phyloP scores from a whole-genome alignment of 2,888 invertebrate genomes.

The Escarpia spicata region DNA sequence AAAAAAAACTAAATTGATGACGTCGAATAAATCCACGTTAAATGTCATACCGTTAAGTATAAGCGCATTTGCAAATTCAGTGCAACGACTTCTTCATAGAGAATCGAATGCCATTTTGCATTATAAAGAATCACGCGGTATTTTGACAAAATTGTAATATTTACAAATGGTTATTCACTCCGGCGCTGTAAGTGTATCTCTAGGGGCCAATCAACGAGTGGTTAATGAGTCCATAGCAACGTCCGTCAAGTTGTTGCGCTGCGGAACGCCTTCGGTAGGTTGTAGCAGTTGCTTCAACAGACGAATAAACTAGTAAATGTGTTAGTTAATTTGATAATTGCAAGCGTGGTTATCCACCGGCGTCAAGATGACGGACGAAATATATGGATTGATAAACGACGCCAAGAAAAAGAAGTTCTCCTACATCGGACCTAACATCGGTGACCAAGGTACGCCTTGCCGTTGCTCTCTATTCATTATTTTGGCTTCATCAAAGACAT shows the following conservation, averaged over 20 bases:
- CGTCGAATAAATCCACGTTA: background rate
- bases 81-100: background rate
- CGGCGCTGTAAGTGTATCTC: background rate
- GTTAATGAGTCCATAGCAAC: conserved; percentile 10
- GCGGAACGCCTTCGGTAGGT: background rate
- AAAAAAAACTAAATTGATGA: background rate
- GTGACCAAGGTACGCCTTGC: conserved; percentile 58
- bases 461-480: background rate
- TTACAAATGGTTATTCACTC: background rate
- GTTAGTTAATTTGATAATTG: background rate
- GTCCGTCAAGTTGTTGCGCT: conserved; percentile 5
- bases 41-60: background rate
- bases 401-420: conserved; percentile 61
- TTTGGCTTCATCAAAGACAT: too few species aligned
- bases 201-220: conserved; percentile 13
- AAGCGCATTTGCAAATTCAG: background rate
- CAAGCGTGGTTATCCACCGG: conserved; percentile 18
- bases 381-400: conserved; percentile 57
- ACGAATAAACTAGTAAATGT: background rate
- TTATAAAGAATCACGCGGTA: background rate
- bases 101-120: background rate
- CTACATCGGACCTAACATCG: conserved; percentile 51
- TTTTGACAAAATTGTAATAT: background rate
- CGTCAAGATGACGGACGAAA: conserved; percentile 54
- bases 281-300: conserved; percentile 12